These are phyloP conservation scores for Scotopteryx bipunctaria DNA, from an alignment of 2,888 invertebrate genomes.

Conservation along the genomic window DNA sequence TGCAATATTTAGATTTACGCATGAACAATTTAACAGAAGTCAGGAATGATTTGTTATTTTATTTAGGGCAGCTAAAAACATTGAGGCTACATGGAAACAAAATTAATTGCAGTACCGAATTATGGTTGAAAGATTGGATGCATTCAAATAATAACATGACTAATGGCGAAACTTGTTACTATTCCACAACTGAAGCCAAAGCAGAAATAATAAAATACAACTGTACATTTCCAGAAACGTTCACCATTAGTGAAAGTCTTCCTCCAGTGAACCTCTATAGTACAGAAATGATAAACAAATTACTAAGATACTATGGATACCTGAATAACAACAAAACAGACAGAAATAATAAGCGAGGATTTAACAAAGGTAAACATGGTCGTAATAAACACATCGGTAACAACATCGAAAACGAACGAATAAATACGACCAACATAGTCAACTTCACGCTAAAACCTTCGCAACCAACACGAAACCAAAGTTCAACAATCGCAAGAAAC, in stretches of 20 bases:
- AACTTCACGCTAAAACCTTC: constrained; percentile 37
- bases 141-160: constrained; percentile 71
- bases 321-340: constrained; percentile 76
- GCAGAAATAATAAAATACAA: constrained; percentile 74
- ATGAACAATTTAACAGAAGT: constrained; percentile 83
- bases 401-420: constrained; percentile 34
- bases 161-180: constrained; percentile 72
- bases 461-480: constrained; percentile 42
- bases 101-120: constrained; percentile 86
- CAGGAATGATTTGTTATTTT: constrained; percentile 86
- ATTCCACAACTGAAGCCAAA: constrained; percentile 71
- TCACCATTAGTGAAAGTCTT: constrained; percentile 76
- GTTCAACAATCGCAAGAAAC: constrained; percentile 43
- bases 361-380: constrained; percentile 45
- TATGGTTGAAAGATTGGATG: constrained; percentile 88
- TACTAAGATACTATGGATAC: constrained; percentile 74
- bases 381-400: constrained; percentile 26
- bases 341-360: constrained; percentile 54
- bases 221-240: constrained; percentile 78
- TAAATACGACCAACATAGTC: constrained; percentile 33
- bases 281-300: constrained; percentile 79
- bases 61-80: constrained; percentile 86
- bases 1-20: constrained; percentile 88
- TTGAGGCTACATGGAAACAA: constrained; percentile 87
- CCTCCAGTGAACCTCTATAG: constrained; percentile 79